These are phyloP conservation scores for Tenebrio molitor DNA, from an alignment of 1,140 invertebrate species.

Conservation along the genomic window DNA sequence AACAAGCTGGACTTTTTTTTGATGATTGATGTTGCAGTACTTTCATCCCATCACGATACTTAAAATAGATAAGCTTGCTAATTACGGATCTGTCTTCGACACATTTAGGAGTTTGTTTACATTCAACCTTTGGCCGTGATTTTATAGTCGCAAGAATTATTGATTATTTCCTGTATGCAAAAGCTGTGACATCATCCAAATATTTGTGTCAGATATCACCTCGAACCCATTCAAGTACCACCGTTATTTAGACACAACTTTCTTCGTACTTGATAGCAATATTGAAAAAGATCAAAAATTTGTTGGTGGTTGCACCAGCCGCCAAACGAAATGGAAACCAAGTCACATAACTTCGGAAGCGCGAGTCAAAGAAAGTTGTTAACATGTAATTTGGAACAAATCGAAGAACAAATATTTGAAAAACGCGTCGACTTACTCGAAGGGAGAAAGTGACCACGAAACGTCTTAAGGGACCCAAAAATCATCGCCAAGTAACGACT, in stretches of 20 bases:
- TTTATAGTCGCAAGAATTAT: no score
- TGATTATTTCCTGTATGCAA: neutral
- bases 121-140: slow-evolving; percentile 3
- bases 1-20: no score
- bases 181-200: slow-evolving; percentile 18
- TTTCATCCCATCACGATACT: no score
- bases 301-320: neutral
- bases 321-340: neutral
- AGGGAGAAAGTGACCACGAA: slow-evolving; percentile 28
- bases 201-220: slow-evolving; percentile 18
- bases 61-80: no score
- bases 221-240: neutral
- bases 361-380: slow-evolving; percentile 26
- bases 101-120: neutral
- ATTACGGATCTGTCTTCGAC: neutral
- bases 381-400: neutral
- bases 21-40: no score
- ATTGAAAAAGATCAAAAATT: neutral
- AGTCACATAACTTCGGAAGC: neutral
- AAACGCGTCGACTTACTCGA: slow-evolving; percentile 5
- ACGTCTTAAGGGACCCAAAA: slow-evolving; percentile 4
- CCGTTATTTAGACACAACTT: neutral
- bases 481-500: neutral
- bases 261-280: neutral
- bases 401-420: slow-evolving; percentile 21